Percentiles rank a stretch among this genome's conserved stretches.
phyloP scores from a whole-genome alignment of 2,888 invertebrate species.

The Branchinecta sandiegonensis region DNA sequence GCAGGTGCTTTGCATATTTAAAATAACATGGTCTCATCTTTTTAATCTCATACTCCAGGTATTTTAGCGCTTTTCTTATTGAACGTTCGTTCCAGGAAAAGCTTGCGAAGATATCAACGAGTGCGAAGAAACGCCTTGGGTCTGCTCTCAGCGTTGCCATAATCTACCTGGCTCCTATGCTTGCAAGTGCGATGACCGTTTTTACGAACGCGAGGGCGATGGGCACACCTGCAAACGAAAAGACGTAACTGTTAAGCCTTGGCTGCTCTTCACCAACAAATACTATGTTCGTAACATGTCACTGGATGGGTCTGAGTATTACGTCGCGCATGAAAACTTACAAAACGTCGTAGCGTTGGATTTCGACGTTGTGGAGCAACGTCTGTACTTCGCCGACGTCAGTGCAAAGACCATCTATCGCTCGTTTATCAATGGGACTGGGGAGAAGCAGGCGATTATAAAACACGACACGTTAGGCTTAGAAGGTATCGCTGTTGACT shows the following conservation, averaged over 20 bases:
- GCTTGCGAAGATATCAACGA: slow-evolving; percentile 86
- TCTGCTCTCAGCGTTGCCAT: slow-evolving; percentile 86
- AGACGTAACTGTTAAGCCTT: slow-evolving; percentile 56
- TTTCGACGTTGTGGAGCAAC: slow-evolving; percentile 67
- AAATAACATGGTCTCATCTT: too few relatives aligned
- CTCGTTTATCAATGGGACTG: slow-evolving; percentile 38
- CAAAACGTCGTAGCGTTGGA: slow-evolving; percentile 94
- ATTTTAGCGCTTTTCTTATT: too few relatives aligned
- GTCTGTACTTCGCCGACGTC: slow-evolving; percentile 90
- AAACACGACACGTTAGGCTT: slow-evolving; percentile 86
- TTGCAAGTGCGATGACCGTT: slow-evolving; percentile 86
- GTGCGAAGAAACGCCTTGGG: slow-evolving; percentile 69
- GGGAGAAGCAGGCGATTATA: slow-evolving; percentile 64
- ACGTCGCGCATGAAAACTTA: slow-evolving; percentile 73
- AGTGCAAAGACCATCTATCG: slow-evolving; percentile 85
- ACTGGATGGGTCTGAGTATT: slow-evolving; percentile 66
- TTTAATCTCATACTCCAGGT: too few relatives aligned
- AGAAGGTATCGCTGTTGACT: slow-evolving; percentile 94
- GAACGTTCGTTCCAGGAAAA: slow-evolving; percentile 40
- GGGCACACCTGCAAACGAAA: slow-evolving; percentile 79
- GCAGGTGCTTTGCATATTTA: too few relatives aligned
- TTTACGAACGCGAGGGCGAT: slow-evolving; percentile 70
- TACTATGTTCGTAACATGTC: slow-evolving; percentile 96
- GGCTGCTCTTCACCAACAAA: slow-evolving; percentile 89
- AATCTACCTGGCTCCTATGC: slow-evolving; percentile 89